These are phyloP conservation scores for Drosophila pallidifrons DNA, from an alignment of 1,140 invertebrate species.

Conservation along the genomic window DNA sequence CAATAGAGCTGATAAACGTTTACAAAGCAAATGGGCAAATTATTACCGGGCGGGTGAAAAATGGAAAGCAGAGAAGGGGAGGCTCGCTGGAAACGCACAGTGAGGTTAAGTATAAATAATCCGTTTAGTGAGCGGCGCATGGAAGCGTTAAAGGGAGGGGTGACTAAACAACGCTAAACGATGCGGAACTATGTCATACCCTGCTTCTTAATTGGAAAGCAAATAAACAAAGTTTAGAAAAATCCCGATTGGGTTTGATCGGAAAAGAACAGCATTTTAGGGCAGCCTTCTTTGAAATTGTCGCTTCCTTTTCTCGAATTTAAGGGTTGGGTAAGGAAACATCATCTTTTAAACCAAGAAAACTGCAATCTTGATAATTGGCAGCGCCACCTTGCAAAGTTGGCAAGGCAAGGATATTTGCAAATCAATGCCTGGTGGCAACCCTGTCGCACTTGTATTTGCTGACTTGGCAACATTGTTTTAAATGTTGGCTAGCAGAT, in stretches of 20 bases:
- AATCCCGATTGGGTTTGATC: no score
- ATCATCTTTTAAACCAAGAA: no score
- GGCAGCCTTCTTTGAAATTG: no score
- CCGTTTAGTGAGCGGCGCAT: conserved; percentile 63
- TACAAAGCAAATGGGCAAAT: conserved; percentile 40
- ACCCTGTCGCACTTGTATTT: no score
- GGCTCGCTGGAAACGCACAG: conserved; percentile 22
- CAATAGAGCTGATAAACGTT: conserved; percentile 60
- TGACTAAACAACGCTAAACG: neutral
- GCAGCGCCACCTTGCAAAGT: neutral
- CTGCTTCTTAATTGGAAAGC: neutral
- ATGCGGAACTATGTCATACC: neutral
- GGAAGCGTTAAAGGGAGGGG: conserved; percentile 3
- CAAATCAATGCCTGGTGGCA: no score
- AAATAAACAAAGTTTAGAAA: no score
- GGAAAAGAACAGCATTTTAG: no score
- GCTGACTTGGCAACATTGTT: neutral
- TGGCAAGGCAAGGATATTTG: neutral
- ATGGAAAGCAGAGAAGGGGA: neutral
- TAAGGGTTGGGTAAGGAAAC: no score
- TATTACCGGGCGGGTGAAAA: neutral
- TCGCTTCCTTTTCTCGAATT: no score
- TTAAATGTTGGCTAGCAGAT: neutral
- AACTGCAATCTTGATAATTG: neutral
- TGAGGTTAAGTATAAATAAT: conserved; percentile 80